A percentile compares a stretch with the other conserved stretches of the same genome.
These are phyloP conservation scores for Eueremaeus valkanovi DNA, from an alignment of 2,888 invertebrate genomes.

Conservation along the genomic window DNA sequence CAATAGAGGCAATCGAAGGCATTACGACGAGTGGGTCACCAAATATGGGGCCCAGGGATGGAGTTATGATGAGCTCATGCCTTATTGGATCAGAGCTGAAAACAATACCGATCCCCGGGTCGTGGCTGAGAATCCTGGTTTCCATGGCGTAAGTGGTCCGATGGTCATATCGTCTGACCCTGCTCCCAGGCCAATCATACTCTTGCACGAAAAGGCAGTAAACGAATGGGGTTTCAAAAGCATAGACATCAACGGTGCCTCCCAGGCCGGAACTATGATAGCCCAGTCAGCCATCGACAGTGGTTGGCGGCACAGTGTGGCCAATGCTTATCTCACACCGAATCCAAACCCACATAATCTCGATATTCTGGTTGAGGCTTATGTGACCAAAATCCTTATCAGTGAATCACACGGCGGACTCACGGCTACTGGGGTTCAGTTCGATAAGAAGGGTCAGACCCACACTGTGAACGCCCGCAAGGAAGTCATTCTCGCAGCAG, in stretches of 20 bases:
- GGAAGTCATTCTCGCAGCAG: conserved; percentile 10
- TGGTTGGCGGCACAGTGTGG: neutral
- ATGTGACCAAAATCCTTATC: conserved; percentile 1
- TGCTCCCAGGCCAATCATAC: neutral
- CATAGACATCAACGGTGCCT: neutral
- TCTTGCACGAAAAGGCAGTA: neutral
- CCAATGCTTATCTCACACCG: conserved; percentile 8
- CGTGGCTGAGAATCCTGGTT: neutral
- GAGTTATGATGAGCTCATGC: neutral
- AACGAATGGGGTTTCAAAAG: neutral
- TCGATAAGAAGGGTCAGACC: neutral
- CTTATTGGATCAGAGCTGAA: conserved; percentile 15
- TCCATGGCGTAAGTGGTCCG: conserved; percentile 5
- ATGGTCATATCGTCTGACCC: neutral
- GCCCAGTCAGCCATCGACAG: neutral
- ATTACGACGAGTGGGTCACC: neutral
- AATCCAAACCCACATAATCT: neutral
- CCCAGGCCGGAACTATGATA: conserved; percentile 11
- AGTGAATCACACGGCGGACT: neutral
- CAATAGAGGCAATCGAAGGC: neutral
- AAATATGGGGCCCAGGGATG: neutral
- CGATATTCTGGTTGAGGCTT: neutral
- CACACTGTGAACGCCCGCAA: neutral
- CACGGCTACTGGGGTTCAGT: conserved; percentile 4
- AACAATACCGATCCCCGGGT: neutral